phyloP scores from a whole-genome alignment of 2,113 vertebrate species.

The Triplophysa tibetana region DNA sequence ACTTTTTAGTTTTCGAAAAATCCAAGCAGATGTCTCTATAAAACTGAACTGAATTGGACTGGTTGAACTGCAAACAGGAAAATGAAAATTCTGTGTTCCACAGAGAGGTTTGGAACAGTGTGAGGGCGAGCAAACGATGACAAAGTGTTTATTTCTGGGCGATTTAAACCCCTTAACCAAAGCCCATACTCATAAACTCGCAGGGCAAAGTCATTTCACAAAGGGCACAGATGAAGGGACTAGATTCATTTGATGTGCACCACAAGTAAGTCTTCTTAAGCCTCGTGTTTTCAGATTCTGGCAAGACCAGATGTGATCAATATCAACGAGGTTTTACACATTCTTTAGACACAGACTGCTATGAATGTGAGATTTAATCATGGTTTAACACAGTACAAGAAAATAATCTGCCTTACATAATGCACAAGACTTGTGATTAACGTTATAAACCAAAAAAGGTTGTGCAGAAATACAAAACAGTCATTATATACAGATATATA shows the following conservation, averaged over 20 bases:
- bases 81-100: not conserved
- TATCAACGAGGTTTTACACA: conserved; percentile 5
- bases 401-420: conserved; percentile 39
- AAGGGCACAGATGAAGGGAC: not conserved
- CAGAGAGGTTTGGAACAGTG: not conserved
- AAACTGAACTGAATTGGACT: no score
- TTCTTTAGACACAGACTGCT: conserved; percentile 23
- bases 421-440: conserved; percentile 29
- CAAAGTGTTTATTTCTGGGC: not conserved
- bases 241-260: not conserved
- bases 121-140: not conserved
- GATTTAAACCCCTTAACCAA: not conserved
- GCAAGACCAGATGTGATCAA: not conserved
- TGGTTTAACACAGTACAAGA: conserved; percentile 42
- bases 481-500: conserved; percentile 1
- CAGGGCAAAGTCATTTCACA: not conserved
- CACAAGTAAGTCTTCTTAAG: not conserved
- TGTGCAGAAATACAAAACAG: conserved; percentile 43
- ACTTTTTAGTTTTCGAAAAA: not conserved
- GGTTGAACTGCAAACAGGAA: not conserved
- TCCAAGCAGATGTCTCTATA: no score
- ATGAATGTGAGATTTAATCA: conserved; percentile 52
- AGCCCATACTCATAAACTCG: not conserved
- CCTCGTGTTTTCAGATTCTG: not conserved
- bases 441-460: not conserved